Conservation (phyloP, 2,113 vertebrate species). For the Butorides virescens region DNA sequence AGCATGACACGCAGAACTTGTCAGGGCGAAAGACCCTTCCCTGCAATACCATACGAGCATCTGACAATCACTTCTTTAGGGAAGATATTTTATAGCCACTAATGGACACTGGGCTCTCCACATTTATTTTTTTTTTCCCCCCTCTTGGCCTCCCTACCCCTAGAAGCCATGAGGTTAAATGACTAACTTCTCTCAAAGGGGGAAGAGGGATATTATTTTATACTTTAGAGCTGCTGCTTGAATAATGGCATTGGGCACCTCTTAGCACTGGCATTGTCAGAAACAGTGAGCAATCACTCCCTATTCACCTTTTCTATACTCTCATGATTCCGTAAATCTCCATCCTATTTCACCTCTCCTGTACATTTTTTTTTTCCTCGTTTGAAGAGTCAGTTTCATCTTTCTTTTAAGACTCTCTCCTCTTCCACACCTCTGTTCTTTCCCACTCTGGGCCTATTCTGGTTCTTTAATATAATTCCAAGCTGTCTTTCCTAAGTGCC, state of each 20-base stretch:
- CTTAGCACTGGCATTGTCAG: constrained; percentile 43
- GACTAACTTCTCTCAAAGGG: background rate
- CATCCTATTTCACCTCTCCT: constrained; percentile 5
- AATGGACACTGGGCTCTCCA: background rate
- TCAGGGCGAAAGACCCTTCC: background rate
- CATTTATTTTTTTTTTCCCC: background rate
- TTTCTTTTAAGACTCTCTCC: background rate
- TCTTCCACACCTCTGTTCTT: background rate
- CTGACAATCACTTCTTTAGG: background rate
- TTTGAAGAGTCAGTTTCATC: constrained; percentile 9
- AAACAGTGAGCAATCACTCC: constrained; percentile 59
- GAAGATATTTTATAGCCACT: background rate
- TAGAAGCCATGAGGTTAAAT: background rate
- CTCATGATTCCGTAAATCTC: constrained; percentile 37
- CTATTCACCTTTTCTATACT: constrained; percentile 56
- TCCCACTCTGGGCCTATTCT: background rate
- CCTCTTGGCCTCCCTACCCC: background rate
- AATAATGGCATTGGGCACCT: constrained; percentile 46
- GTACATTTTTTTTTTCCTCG: background rate
- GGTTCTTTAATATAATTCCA: background rate
- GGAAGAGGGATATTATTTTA: background rate
- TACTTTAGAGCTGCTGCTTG: background rate
- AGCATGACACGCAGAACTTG: fast-evolving
- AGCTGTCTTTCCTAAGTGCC: background rate
- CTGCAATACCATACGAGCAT: background rate